phyloP scores from a whole-genome alignment of 2,797 vertebrate genomes.

The Diplodus sargus region DNA sequence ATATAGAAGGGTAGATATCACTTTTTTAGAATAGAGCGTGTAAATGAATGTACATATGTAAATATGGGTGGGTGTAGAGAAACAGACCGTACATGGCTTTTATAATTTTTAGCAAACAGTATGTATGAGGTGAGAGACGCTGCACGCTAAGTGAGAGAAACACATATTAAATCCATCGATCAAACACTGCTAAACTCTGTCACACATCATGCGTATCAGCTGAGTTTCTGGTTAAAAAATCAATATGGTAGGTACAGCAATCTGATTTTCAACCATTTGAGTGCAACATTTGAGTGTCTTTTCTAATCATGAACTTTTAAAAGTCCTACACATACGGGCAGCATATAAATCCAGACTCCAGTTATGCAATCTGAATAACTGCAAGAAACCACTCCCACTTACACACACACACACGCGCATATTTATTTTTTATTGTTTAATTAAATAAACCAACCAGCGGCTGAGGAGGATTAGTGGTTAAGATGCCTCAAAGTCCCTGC shows the following conservation, averaged over 20 bases:
- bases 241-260: background rate
- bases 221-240: slow-evolving; percentile 17
- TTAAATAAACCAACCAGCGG: slow-evolving; percentile 52
- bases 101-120: slow-evolving; percentile 35
- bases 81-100: slow-evolving; percentile 44
- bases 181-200: background rate
- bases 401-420: background rate
- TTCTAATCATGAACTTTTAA: slow-evolving; percentile 21
- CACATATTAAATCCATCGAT: slow-evolving; percentile 20
- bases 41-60: slow-evolving; percentile 79
- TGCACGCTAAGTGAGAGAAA: slow-evolving; percentile 15
- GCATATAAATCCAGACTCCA: slow-evolving; percentile 8
- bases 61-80: slow-evolving; percentile 57
- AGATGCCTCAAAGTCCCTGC: slow-evolving; percentile 41
- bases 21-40: slow-evolving; percentile 62
- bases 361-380: slow-evolving; percentile 27
- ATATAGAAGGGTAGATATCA: slow-evolving; percentile 9
- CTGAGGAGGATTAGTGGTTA: slow-evolving; percentile 48
- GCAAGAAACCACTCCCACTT: slow-evolving; percentile 2
- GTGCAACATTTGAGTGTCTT: slow-evolving; percentile 31
- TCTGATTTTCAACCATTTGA: slow-evolving; percentile 13
- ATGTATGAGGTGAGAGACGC: slow-evolving; percentile 29
- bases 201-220: background rate
- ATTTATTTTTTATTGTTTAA: slow-evolving; percentile 37
- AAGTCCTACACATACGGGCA: background rate